Percentiles rank a stretch among this genome's conserved stretches.
Conservation (phyloP, 2,113 vertebrate genomes). For the Lutjanus erythropterus region DNA sequence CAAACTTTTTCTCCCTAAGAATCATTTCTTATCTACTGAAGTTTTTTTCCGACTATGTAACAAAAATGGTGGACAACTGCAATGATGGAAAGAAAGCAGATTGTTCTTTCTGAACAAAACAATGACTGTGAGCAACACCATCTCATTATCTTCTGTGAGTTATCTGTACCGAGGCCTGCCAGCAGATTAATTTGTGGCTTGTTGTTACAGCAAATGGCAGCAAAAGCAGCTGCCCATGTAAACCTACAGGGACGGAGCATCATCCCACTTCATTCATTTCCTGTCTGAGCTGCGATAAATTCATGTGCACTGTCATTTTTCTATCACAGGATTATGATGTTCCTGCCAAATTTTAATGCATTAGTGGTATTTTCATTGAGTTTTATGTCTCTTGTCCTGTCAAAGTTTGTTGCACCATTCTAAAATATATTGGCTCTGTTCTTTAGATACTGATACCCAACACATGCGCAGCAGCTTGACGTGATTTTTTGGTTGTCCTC, state of each 20-base stretch:
- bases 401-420: background rate
- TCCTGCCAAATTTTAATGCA: constrained; percentile 13
- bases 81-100: background rate
- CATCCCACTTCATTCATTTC: constrained; percentile 19
- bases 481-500: background rate
- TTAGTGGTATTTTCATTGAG: background rate
- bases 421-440: background rate
- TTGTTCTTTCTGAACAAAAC: constrained; percentile 16
- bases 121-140: background rate
- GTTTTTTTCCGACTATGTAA: background rate
- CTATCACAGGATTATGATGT: background rate
- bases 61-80: background rate
- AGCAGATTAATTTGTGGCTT: constrained; percentile 42
- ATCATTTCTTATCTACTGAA: background rate
- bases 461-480: background rate
- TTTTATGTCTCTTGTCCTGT: background rate
- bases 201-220: constrained; percentile 24
- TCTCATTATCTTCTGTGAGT: constrained; percentile 33
- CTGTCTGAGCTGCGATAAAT: constrained; percentile 11
- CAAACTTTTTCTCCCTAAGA: background rate
- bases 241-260: constrained; percentile 23
- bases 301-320: constrained; percentile 12
- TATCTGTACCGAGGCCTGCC: constrained; percentile 16
- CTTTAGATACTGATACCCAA: background rate
- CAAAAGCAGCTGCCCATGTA: constrained; percentile 25